These are phyloP conservation scores for Noctua fimbriata DNA, from an alignment of 2,888 invertebrate species.

Conservation along the genomic window DNA sequence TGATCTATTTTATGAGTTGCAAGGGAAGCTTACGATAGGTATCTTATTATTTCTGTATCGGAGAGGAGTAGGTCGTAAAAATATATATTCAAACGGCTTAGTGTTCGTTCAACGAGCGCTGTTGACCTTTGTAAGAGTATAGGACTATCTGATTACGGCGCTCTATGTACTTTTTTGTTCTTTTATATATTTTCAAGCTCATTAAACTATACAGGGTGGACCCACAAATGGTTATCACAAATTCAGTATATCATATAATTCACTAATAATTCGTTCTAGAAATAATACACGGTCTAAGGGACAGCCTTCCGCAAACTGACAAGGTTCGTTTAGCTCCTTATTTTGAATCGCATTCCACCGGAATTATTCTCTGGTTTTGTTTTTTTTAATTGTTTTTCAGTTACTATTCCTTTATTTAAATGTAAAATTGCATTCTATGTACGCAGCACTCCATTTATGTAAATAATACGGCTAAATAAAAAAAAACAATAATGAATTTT, in stretches of 20 bases:
- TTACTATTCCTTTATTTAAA: no score
- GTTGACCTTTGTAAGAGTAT: constrained; percentile 28
- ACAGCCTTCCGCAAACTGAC: no score
- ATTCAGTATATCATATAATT: neutral
- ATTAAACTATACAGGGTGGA: neutral
- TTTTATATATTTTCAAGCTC: neutral
- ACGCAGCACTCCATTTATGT: no score
- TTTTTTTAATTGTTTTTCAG: no score
- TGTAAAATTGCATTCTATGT: no score
- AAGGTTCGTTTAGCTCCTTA: no score
- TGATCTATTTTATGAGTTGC: constrained; percentile 54
- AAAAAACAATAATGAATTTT: no score
- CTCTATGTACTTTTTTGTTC: neutral
- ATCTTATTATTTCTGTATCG: constrained; percentile 58
- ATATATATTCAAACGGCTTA: constrained; percentile 40
- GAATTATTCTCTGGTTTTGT: no score
- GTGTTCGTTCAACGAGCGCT: neutral
- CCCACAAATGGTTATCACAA: neutral
- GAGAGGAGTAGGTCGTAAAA: constrained; percentile 32
- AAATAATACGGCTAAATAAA: no score
- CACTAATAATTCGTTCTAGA: no score
- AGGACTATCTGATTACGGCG: constrained; percentile 10
- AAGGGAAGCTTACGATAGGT: constrained; percentile 36
- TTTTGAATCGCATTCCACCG: no score
- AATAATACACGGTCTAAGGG: no score